These are phyloP conservation scores for Symphodus melops DNA, from an alignment of 2,113 vertebrate genomes.

Conservation along the genomic window DNA sequence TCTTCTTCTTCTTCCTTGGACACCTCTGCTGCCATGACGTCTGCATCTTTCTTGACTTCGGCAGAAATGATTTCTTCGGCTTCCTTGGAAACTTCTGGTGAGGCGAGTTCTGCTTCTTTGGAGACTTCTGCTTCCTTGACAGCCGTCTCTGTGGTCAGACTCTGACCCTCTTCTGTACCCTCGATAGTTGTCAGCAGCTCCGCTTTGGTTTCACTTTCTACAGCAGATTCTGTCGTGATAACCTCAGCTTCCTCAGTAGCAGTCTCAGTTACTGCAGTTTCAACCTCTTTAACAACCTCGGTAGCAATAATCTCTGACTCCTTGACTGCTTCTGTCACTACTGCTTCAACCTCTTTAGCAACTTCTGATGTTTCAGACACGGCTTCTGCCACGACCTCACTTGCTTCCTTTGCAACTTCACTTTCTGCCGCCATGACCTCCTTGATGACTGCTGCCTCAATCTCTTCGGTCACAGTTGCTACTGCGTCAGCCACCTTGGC, in stretches of 20 bases:
- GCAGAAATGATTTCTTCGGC: background rate
- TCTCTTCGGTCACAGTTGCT: conserved; percentile 16
- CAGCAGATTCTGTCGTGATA: background rate
- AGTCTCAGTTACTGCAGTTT: background rate
- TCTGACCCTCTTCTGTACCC: background rate
- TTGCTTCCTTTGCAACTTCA: background rate
- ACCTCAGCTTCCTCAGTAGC: conserved; percentile 6
- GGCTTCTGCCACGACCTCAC: background rate
- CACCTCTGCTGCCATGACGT: background rate
- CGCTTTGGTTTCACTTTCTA: conserved; percentile 4
- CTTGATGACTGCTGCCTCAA: conserved; percentile 10
- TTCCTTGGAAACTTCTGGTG: background rate
- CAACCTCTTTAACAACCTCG: conserved; percentile 5
- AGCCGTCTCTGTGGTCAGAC: background rate
- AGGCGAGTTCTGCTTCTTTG: background rate
- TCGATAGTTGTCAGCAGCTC: background rate
- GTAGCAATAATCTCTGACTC: background rate
- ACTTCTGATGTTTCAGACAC: background rate
- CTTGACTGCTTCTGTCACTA: conserved; percentile 1
- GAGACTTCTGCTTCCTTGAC: background rate
- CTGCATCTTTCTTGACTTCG: background rate
- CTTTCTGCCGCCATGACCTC: background rate
- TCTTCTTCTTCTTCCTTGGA: background rate
- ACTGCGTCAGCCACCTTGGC: conserved; percentile 26
- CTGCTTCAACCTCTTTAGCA: background rate